These are phyloP conservation scores for Mystacides longicornis DNA, from an alignment of 2,888 invertebrate species.

Conservation along the genomic window DNA sequence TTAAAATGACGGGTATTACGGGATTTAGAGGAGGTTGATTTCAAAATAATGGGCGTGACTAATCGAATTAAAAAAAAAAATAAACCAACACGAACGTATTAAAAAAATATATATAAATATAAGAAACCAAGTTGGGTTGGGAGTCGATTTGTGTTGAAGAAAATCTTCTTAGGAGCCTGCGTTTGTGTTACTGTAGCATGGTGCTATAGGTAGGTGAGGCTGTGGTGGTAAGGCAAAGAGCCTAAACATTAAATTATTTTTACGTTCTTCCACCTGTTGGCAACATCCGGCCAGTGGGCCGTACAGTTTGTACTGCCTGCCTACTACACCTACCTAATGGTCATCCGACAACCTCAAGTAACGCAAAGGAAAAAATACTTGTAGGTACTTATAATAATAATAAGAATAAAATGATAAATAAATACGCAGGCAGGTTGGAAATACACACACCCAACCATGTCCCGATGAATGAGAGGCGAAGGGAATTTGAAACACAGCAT, in stretches of 20 bases:
- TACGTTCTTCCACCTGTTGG: conserved; percentile 14
- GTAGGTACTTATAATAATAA: too few species aligned
- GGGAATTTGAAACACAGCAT: too few species aligned
- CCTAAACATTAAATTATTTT: conserved; percentile 20
- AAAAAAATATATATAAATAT: background rate
- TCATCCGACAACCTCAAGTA: too few species aligned
- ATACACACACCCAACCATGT: too few species aligned
- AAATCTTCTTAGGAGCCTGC: too few species aligned
- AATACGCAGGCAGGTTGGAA: too few species aligned
- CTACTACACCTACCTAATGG: too few species aligned
- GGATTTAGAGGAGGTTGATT: background rate
- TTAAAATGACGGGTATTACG: too few species aligned
- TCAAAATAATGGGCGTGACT: background rate
- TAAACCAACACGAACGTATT: background rate
- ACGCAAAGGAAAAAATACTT: too few species aligned
- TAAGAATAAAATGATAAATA: too few species aligned
- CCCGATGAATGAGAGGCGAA: too few species aligned
- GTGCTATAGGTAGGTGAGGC: background rate
- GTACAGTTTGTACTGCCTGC: too few species aligned
- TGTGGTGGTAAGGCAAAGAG: background rate
- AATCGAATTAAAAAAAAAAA: background rate
- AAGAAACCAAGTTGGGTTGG: background rate
- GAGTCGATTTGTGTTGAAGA: background rate
- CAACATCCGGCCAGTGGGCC: conserved; percentile 12
- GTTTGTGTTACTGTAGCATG: background rate